Evolutionary conservation across 2,888 invertebrate species (phyloP), one percentile per base, ranked within the genome.

Genomic region (Polymixis flavicincta): DNA sequence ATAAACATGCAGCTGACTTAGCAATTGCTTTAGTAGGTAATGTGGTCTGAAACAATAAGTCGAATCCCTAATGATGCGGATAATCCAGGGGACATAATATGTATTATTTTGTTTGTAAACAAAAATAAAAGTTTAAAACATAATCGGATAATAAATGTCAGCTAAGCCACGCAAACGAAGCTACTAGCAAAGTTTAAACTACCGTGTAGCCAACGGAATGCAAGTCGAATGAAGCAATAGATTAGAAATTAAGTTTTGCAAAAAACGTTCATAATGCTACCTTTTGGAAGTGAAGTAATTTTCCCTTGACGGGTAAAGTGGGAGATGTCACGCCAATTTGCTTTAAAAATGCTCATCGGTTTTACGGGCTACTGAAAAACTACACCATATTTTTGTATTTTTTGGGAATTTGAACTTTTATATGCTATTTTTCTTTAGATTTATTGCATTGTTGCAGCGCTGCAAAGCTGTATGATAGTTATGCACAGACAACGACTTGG

Each of bases 251-350:
- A 61, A 42, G 25, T 76, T 84, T 80, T 60, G 66, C 54, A 74
- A 71, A 72, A 76, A 76, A 77, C 22, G 32, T 76, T 70, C 45
- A 50, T 72, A 73, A 72, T 72, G 54, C 42, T 74, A 61, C 37
- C 42, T 77, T 37, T 80, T 68, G 60, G 25, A 50, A 65, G 42
- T 66, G 50, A 7, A 68, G 68, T 68, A 64, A 71, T 77, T 76
- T 71, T 65, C 37, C 67, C 70, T 61, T 77, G 80, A 80, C 75
- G 70, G 80, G 64, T 65, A 81, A 81, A 87, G 74, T 85, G 75
- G 78, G 61, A 82, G 70, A 75, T 65, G 74, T 71, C 85, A 87
- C 84, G 87, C 79, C 63, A 87, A 67, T 81, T 66, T 63, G 68
- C 71, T 70, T 80, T 64, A 32, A 76, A 82, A 82, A 78, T 67